Evolutionary conservation across 2,888 invertebrate species (phyloP), one percentile per base, ranked within the genome.

Genomic region (Chydorus sphaericus): DNA sequence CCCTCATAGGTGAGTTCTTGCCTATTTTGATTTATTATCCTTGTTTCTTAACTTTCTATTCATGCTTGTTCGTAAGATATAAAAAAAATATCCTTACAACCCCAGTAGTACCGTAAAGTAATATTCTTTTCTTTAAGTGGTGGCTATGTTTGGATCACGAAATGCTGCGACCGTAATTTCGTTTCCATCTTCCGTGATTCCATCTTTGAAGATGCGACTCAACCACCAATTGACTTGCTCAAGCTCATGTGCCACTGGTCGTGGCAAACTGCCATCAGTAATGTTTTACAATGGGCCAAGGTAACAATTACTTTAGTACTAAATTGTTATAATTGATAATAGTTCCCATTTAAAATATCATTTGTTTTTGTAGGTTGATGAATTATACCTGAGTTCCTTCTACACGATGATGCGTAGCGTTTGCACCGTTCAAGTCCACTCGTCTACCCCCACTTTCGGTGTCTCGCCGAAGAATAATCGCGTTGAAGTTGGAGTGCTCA

Each of bases 191-290:
- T 88, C 70, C 82, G 81, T 60, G 86, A 87, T 29, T 90, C 90
- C 0, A 76, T 91, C 54, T 91, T 90, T 65, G 89, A 90, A 70
- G 84, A 84, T 0, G 83, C 87, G 2, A 82, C 85, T 0, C 85
- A 89, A 70, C 83, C 86, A 0, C 89, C 91, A 0, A 83, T 83
- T 33, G 82, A 85, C 0, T 73, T 90, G 8, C 71, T 91, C 1
- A 90, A 90, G 64, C 73, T 91, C 0, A 78, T 91, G 54, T 91
- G 91, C 70, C 90, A 90, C 67, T 91, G 91, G 91, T 79, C 87
- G 0, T 90, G 90, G 62, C 90, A 91, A 67, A 90, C 91, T 0
- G 86, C 85, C 61, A 85, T 89, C 1, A 83, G 85, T 62, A 91
- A 90, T 65, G 87, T 90, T 0, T 80, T 86, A 0, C 85, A 86